These are phyloP conservation scores for Ciona savignyi DNA, from an alignment of 23 tunicate species.

Conservation along the genomic window DNA sequence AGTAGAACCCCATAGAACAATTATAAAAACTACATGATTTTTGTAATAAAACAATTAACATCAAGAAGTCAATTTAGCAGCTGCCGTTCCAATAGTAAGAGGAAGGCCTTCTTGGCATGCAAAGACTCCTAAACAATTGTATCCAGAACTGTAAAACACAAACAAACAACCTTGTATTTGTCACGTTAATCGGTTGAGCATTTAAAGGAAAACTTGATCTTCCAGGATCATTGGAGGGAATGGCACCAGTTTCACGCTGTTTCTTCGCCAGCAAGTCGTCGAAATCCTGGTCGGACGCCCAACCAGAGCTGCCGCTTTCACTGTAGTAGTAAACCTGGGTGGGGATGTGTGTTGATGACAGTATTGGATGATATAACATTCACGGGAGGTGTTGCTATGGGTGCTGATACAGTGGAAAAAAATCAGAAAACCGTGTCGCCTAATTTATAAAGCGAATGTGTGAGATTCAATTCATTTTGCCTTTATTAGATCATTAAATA, in stretches of 20 bases:
- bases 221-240: neutral
- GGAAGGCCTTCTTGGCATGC: neutral
- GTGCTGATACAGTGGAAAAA: no score
- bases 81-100: neutral
- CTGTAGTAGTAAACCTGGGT: constrained; percentile 86
- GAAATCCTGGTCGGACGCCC: constrained; percentile 77
- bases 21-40: no score
- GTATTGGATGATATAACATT: no score
- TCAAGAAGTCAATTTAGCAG: no score
- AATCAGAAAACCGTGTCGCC: no score
- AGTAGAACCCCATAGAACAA: no score
- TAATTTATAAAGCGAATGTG: no score
- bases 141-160: neutral
- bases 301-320: constrained; percentile 79
- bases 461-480: no score
- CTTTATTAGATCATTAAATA: no score
- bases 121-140: neutral
- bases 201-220: neutral
- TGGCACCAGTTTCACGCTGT: constrained; percentile 37
- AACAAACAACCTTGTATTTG: constrained; percentile 21
- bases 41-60: no score
- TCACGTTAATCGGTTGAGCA: constrained; percentile 16
- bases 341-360: no score
- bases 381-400: no score
- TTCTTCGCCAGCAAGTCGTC: constrained; percentile 74